Evolutionary conservation across 2,113 vertebrate genomes (phyloP), one percentile per base, ranked within the genome.

Genomic region (Bombycilla garrulus): DNA sequence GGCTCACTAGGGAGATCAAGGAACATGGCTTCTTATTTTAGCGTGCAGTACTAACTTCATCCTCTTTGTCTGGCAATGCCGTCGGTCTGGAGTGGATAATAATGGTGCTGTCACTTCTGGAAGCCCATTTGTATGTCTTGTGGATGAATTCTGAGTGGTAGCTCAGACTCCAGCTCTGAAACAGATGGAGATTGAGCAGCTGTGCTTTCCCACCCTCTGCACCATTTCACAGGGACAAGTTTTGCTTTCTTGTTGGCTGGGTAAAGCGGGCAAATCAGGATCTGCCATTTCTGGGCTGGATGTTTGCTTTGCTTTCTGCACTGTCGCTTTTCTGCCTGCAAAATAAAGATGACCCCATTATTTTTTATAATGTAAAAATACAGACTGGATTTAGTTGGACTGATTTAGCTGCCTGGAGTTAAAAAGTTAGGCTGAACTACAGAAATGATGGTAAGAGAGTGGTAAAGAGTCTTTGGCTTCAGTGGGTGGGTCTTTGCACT

Each of bases 321-420:
- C 23, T 26, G 10, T 36, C 53, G 12, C 20, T 77, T 79, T 84
- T 42, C 65, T 84, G 15, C 19, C 53, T 57, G 25, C 33, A 69
- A 67, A 84, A 60, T 10, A 53, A 16, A 11, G 35, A 36, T 38
- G 23, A 67, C 15, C 31, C 2, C 0, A 0, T 67, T 64, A 24
- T 61, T 74, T 47, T 90, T 89, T n/a, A 36, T 53, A 23, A 20
- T 73, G 42, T 64, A 51, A 51, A 91, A 40, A 28, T 60, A 67
- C 1, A 12, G 35, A 22, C 29, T 42, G 15, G 42, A 11, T 35
- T 12, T 64, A 48, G 36, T 8, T 57, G 62, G 80, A 38, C 15
- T 35, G 33, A 23, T 15, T 74, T 90, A 86, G 25, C 24, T 76
- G 15, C 45, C 40, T 60, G 13, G 21, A 69, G 14, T 67, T 47